Evolutionary conservation across 1,140 invertebrate genomes (phyloP), one percentile per base, ranked within the genome.

Genomic region (Artemia franciscana): DNA sequence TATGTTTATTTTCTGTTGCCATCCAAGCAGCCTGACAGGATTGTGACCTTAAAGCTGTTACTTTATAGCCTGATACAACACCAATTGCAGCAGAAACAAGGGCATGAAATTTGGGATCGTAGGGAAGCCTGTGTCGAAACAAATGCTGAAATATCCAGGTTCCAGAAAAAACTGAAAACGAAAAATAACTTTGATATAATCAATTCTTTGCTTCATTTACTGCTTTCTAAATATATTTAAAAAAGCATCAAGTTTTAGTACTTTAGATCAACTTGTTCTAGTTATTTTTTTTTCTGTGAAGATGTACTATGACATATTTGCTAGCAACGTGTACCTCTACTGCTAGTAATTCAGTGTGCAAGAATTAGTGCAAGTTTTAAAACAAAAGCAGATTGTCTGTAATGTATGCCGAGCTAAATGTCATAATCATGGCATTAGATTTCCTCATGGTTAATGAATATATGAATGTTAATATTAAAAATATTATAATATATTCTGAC

Each of bases 21-120:
- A 76, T 71, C 75, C 75, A 77, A 23, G 70, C 71, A 24, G 73
- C 71, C 67, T 78, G 76, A 64, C 76, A 78, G 23, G 69, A 67
- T 65, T 69, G 70, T 1, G 74, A 73, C 24, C 71, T 67, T 2
- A 67, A 66, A 27, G 70, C 70, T n/a, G 75, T 75, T 1, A 73
- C 67, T 61, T 73, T 69, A 63, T 77, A 78, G 1, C 60, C 65
- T 18, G 68, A 62, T 5, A 60, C 65, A 51, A 66, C 62, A 15
- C 72, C 74, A 15, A 72, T 66, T 56, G 72, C 23, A 4, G 70
- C 70, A 9, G 76, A 76, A 4, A 73, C 21, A 7, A 77, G 61
- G 12, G 76, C 71, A 59, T 71, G 71, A 15, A 67, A 69, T 60
- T 76, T 74, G 4, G 39, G 26, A 3, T 70, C 67, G 66, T 74